These are phyloP conservation scores for Drusus annulatus DNA, from an alignment of 1,140 invertebrate genomes.

Conservation along the genomic window DNA sequence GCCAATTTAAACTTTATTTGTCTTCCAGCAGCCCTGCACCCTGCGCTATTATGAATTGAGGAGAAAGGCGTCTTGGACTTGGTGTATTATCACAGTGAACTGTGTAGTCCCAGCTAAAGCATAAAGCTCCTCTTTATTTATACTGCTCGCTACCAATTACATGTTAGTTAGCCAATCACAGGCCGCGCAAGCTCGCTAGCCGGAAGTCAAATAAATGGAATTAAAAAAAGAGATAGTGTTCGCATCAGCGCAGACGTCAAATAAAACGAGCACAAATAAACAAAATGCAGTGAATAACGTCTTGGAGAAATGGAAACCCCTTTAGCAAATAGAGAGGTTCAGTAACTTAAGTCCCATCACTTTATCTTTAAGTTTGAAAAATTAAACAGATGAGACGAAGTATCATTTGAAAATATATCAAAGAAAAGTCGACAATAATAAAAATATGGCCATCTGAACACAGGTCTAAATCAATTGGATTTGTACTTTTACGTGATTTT, in stretches of 20 bases:
- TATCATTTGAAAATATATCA: neutral
- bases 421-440: too few species aligned
- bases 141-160: slow-evolving; percentile 42
- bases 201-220: slow-evolving; percentile 29
- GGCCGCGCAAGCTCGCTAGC: slow-evolving; percentile 5
- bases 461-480: neutral
- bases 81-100: neutral
- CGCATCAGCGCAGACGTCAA: slow-evolving; percentile 10
- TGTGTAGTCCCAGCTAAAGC: neutral
- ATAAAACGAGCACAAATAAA: neutral
- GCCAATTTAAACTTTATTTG: too few species aligned
- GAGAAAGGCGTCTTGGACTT: too few species aligned
- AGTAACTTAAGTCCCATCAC: neutral
- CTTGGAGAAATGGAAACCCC: neutral
- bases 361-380: neutral
- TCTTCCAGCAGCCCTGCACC: too few species aligned
- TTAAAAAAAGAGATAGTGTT: neutral
- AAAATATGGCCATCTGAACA: neutral
- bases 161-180: slow-evolving; percentile 11
- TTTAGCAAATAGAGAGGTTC: too few species aligned
- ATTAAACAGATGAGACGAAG: neutral
- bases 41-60: too few species aligned
- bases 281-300: neutral
- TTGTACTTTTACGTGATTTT: neutral
- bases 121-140: slow-evolving; percentile 47